phyloP scores from a whole-genome alignment of 2,797 vertebrate species.

The Numenius phaeopus region DNA sequence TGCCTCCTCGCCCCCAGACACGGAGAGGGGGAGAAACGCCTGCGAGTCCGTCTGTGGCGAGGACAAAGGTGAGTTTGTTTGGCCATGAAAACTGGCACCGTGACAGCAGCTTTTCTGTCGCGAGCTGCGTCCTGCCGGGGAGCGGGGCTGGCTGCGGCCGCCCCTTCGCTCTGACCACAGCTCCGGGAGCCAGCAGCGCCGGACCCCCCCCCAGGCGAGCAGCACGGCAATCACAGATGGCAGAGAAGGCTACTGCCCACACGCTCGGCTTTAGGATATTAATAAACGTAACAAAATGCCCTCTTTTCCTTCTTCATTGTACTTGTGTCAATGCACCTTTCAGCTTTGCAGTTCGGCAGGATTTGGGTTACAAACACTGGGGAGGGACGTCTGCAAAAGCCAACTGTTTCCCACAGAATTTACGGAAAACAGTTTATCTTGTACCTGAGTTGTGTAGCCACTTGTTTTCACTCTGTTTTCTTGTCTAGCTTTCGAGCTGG shows the following conservation, averaged over 20 bases:
- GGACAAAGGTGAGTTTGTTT: slow-evolving; percentile 57
- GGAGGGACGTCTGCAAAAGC: neutral
- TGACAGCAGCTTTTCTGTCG: neutral
- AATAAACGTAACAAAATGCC: neutral
- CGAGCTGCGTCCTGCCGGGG: neutral
- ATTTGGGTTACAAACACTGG: neutral
- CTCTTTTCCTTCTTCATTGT: neutral
- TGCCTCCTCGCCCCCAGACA: neutral
- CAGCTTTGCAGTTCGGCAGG: neutral
- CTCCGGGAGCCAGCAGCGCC: neutral
- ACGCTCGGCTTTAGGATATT: neutral
- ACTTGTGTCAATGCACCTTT: neutral
- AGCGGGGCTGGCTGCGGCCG: neutral
- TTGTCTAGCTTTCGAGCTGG: neutral
- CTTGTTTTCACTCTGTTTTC: neutral
- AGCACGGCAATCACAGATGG: neutral
- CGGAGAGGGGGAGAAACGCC: neutral
- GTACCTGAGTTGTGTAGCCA: neutral
- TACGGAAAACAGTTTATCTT: neutral
- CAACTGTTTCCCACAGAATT: neutral
- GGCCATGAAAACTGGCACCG: neutral
- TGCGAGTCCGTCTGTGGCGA: neutral
- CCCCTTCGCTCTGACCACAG: neutral
- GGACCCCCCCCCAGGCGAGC: neutral
- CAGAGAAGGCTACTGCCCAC: neutral